Base-by-base conservation (phyloP, 2,797 vertebrate genomes). In the Atherinosoma microstoma region DNA sequence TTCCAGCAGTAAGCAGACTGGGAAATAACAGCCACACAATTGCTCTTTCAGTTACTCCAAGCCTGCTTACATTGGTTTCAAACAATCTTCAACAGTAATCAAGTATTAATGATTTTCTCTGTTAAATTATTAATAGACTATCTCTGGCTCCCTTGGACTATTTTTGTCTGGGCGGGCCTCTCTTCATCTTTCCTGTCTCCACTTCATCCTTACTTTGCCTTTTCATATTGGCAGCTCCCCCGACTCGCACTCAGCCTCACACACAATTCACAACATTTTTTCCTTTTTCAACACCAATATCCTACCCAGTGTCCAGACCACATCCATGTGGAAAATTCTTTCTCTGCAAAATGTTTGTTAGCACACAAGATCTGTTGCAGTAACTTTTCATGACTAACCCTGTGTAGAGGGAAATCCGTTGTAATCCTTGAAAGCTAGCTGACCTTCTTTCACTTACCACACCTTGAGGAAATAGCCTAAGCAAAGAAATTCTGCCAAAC, bases 71-170 rank as follows among this genome's bases (percentile, higher is more conserved):
- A 81, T 59, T 56, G 57, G 34, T 61, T 86, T 67, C 73, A 82
- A 45, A 82, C 81, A 72, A 76, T 82, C 82, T 83, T 77, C 64
- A 74, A 82, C 85, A 85, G 79, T 87, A 87, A 93, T 94, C 80
- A 94, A 94, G 89, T 93, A 95, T 93, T 94, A 85, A 95, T 94
- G 91, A 86, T 83, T 83, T 84, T 86, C 76, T 27, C 67, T 42
- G 56, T 61, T 95, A 86, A 94, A 94, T 94, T 93, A 95, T 95
- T 94, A 81, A 95, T 90, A 51, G 56, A 27, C 42, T 51, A 88
- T 84, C 83, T 2, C 80, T 87, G 85, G 78, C 90, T 89, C 84
- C 81, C 78, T 81, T 77, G 51, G 81, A 89, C 93, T 95, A 94
- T 94, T 94, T 93, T 87, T 86, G 86, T 93, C 92, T 79, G 75